Conservation (phyloP, 1,140 invertebrate species). For the Maniola jurtina region DNA sequence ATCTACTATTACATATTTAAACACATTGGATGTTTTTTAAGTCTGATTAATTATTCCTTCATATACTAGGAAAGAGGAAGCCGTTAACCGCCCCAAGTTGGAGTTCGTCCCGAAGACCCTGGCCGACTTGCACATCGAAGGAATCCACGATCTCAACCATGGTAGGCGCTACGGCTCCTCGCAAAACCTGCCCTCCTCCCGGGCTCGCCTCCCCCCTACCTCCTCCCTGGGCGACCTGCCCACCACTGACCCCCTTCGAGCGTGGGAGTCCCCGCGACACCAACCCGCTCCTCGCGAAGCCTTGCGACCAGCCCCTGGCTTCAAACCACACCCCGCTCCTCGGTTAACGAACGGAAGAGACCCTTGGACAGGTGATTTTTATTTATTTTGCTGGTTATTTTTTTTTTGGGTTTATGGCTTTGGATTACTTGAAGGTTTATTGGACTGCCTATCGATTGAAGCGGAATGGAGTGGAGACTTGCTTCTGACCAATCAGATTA, state of each 20-base stretch:
- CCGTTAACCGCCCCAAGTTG: slow-evolving; percentile 90
- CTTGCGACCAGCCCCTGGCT: slow-evolving; percentile 27
- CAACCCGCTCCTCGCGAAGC: slow-evolving; percentile 30
- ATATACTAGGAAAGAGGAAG: slow-evolving; percentile 89
- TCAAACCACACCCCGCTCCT: slow-evolving; percentile 60
- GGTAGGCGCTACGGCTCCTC: slow-evolving; percentile 77
- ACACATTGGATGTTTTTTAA: no score
- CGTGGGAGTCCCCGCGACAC: slow-evolving; percentile 49
- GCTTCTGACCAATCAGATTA: no score
- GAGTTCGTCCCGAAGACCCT: slow-evolving; percentile 97
- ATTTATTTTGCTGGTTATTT: slow-evolving; percentile 58
- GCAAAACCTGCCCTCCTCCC: slow-evolving; percentile 57
- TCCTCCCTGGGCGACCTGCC: slow-evolving; percentile 66
- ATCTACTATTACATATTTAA: no score
- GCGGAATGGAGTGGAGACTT: not conserved
- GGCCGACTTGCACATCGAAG: slow-evolving; percentile 91
- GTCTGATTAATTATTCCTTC: not conserved
- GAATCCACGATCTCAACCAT: slow-evolving; percentile 75
- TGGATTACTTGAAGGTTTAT: slow-evolving; percentile 35
- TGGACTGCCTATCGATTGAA: not conserved
- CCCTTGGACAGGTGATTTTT: slow-evolving; percentile 77
- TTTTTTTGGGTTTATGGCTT: slow-evolving; percentile 44
- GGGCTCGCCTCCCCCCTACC: slow-evolving; percentile 51
- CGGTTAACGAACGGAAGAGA: slow-evolving; percentile 60
- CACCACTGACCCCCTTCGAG: slow-evolving; percentile 48